These are phyloP conservation scores for Triplophysa rosa DNA, from an alignment of 2,113 vertebrate species.

Conservation along the genomic window DNA sequence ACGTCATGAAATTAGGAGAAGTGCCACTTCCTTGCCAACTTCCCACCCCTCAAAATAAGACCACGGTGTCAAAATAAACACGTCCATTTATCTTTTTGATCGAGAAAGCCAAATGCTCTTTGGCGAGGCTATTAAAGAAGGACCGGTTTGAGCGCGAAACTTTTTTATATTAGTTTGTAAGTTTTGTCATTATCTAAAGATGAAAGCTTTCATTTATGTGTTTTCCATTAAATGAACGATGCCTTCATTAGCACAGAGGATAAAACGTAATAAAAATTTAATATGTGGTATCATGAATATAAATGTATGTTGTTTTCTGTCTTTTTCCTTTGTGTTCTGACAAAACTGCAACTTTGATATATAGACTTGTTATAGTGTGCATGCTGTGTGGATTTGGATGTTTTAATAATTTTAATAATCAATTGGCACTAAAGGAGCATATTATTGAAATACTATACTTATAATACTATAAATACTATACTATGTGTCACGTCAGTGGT, in stretches of 20 bases:
- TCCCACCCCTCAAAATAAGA: conserved; percentile 30
- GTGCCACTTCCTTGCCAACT: conserved; percentile 52
- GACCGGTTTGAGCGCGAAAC: neutral
- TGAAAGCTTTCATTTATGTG: conserved; percentile 7
- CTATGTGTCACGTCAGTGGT: too few relatives aligned
- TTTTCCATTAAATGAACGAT: conserved; percentile 10
- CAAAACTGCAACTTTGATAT: neutral
- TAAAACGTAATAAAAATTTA: neutral
- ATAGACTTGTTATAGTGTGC: conserved; percentile 9
- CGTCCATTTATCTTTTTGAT: conserved; percentile 46
- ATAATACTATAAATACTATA: too few relatives aligned
- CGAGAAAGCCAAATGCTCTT: conserved; percentile 15
- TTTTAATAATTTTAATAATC: too few relatives aligned
- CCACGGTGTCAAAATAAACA: conserved; percentile 44
- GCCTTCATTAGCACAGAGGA: neutral
- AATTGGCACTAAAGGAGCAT: too few relatives aligned
- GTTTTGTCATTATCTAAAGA: conserved; percentile 20
- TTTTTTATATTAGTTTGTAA: neutral
- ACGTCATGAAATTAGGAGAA: conserved; percentile 55
- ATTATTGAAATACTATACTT: too few relatives aligned
- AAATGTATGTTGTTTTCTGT: neutral
- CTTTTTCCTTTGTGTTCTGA: neutral
- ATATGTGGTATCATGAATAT: conserved; percentile 2
- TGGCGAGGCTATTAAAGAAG: conserved; percentile 5
- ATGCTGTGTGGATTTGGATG: conserved; percentile 15